Conservation (phyloP, 64 coral and sea anemone genomes). For the Orbicella faveolata region DNA sequence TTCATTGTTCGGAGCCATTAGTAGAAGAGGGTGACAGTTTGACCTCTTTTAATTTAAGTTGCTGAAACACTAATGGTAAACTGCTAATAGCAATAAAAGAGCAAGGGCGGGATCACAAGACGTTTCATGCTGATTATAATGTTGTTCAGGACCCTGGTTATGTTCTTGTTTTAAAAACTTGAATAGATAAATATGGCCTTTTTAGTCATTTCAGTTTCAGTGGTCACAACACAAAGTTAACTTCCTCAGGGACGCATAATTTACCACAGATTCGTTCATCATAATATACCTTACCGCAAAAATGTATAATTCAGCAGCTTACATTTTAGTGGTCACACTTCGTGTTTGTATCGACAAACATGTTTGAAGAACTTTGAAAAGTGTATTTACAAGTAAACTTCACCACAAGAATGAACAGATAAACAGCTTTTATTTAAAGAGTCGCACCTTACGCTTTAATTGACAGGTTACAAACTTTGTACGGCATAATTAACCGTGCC, state of each 20-base stretch:
- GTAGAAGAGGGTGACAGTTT: not conserved
- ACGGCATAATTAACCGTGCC: too few species aligned
- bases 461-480: too few species aligned
- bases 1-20: constrained; percentile 9
- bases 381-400: not conserved
- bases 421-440: not conserved
- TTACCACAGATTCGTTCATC: not conserved
- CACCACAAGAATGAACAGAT: not conserved
- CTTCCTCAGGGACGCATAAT: not conserved
- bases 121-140: not conserved
- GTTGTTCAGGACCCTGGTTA: not conserved
- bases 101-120: not conserved
- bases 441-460: not conserved
- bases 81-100: not conserved
- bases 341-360: not conserved
- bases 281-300: not conserved
- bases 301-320: not conserved
- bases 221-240: not conserved
- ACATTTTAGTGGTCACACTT: not conserved
- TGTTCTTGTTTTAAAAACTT: not conserved
- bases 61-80: not conserved
- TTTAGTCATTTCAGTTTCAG: not conserved
- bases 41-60: not conserved
- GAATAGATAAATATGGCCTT: not conserved
- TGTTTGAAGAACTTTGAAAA: not conserved